Evolutionary conservation across 64 coral and sea anemone genomes (phyloP).

Genomic region (Porites australiensis): DNA sequence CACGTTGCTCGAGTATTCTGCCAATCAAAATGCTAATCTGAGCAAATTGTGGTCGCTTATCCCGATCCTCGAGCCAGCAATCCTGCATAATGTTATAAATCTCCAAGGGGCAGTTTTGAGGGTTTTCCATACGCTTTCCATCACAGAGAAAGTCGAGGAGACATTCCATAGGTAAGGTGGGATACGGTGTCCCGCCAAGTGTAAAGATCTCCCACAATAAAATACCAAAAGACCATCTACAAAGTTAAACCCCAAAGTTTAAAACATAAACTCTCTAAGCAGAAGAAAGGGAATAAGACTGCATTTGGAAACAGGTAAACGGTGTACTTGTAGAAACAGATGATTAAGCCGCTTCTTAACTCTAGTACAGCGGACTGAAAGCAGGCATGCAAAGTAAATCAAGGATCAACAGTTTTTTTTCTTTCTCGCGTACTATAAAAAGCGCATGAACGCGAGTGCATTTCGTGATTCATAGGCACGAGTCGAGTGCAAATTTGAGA

Average conservation of each 20-base stretch:
- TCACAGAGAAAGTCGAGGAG: constrained; percentile 20
- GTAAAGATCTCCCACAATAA: constrained; percentile 72
- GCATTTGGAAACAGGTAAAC: no score
- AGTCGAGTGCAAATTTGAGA: no score
- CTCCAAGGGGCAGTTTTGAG: constrained; percentile 29
- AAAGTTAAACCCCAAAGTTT: neutral
- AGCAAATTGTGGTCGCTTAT: constrained; percentile 19
- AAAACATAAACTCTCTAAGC: no score
- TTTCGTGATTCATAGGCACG: no score
- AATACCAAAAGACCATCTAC: constrained; percentile 69
- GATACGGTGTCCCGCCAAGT: constrained; percentile 42
- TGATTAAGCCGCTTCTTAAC: no score
- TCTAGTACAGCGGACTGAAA: no score
- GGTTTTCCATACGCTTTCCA: constrained; percentile 26
- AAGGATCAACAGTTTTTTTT: no score
- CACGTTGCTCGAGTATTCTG: constrained; percentile 8
- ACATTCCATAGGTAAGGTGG: neutral
- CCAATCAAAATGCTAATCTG: constrained; percentile 5
- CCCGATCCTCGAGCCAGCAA: constrained; percentile 14
- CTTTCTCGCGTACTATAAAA: no score
- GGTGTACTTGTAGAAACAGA: no score
- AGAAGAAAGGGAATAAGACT: no score
- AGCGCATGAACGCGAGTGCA: no score
- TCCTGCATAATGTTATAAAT: constrained; percentile 49
- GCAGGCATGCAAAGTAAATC: no score